These are phyloP conservation scores for Brachirus orientalis DNA, from an alignment of 2,113 vertebrate species.

Conservation along the genomic window DNA sequence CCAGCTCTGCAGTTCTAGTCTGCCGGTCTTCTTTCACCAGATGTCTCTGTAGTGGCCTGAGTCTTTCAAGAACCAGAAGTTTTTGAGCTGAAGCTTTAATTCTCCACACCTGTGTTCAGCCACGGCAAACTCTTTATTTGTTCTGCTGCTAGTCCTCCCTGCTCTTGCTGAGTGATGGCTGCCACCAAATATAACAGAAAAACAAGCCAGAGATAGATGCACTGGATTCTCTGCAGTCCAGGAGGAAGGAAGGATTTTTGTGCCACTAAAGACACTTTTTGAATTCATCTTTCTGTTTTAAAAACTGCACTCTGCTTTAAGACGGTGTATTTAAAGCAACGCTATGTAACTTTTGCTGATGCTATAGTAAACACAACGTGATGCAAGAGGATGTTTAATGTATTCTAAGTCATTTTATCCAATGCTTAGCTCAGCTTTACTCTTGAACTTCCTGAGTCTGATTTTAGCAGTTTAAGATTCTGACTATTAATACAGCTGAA, in stretches of 20 bases:
- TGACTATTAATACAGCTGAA: too few species aligned
- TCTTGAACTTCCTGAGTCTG: too few species aligned
- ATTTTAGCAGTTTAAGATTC: too few species aligned
- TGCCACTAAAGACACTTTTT: too few species aligned
- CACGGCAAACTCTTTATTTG: conserved; percentile 65
- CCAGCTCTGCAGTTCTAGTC: conserved; percentile 39
- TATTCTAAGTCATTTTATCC: too few species aligned
- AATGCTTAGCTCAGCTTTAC: too few species aligned
- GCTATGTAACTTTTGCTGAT: too few species aligned
- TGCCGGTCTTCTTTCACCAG: conserved; percentile 56
- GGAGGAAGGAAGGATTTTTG: not conserved
- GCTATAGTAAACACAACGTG: too few species aligned
- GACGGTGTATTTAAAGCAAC: too few species aligned
- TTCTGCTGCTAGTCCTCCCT: conserved; percentile 58
- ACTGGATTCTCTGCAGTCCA: conserved; percentile 24
- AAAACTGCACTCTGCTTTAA: too few species aligned
- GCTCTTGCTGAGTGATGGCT: conserved; percentile 63
- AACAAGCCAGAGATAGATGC: conserved; percentile 44
- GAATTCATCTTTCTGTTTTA: too few species aligned
- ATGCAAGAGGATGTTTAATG: too few species aligned
- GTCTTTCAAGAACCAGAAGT: conserved; percentile 50
- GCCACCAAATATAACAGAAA: conserved; percentile 57
- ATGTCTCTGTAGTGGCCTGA: conserved; percentile 65
- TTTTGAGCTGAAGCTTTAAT: conserved; percentile 58
- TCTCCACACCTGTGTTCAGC: conserved; percentile 72